Base-by-base conservation (phyloP, 2,797 vertebrate genomes). In the Etheostoma nigrum region DNA sequence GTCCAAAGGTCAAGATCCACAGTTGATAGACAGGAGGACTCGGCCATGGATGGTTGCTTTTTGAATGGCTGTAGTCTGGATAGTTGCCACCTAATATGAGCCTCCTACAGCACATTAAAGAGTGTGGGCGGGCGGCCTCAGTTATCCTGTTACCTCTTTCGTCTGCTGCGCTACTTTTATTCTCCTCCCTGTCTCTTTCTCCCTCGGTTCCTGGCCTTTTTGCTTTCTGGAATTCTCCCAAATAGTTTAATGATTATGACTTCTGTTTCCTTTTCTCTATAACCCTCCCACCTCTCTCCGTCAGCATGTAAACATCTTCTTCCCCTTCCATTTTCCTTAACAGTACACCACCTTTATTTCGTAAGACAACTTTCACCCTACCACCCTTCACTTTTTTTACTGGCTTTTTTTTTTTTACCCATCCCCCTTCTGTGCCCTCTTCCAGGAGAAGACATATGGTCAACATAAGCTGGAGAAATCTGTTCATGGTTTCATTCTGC, bases 11-110 rank as follows among this genome's bases (percentile, higher is more conserved):
- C 72, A 63, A 36, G 45, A 63, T 62, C 60, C 55, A 23, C 19
- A n/a, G 58, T 61, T 73, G 81, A 82, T 67, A 27, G 81, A 85
- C 76, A 33, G 74, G 51, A 62, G 49, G 72, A 66, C 57, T 73
- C 44, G 36, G 57, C 13, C 70, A 48, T 6, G 70, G 85, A 63
- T 64, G 76, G 83, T 74, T 83, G 82, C 67, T 81, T 75, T 87
- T 87, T 86, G 79, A 92, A 55, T 84, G 85, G 81, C 60, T 72
- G 44, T 48, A 4, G 66, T 85, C 68, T 70, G 67, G 21, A 57
- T 68, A 2, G 30, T 69, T 78, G 83, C 83, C 86, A 82, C 74
- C 51, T 63, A 72, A 84, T 77, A 70, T 33, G 51, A 64, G 48
- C 55, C 42, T 80, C 62, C 27, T 45, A 9, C 18, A 63, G 47